Conservation (phyloP, 2,797 vertebrate genomes). For the Dipus sagitta region DNA sequence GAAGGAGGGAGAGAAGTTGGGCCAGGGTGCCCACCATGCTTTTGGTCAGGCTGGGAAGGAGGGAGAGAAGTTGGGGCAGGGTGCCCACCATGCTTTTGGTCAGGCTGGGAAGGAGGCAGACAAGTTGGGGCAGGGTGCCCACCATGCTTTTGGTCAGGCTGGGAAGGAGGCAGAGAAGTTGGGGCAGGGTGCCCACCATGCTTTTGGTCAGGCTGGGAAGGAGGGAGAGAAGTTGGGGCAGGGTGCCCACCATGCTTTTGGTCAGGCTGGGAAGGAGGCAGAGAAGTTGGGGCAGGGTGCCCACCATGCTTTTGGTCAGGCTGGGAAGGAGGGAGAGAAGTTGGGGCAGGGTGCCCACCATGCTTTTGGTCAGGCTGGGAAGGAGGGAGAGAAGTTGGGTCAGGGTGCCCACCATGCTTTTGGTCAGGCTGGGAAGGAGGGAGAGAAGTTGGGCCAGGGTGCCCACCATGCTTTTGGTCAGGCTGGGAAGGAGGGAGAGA, state of each 20-base stretch:
- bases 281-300: neutral
- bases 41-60: neutral
- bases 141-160: neutral
- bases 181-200: neutral
- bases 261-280: neutral
- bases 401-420: conserved; percentile 42
- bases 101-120: neutral
- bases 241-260: neutral
- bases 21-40: neutral
- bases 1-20: neutral
- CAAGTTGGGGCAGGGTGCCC: neutral
- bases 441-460: conserved; percentile 30
- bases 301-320: neutral
- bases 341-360: neutral
- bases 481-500: neutral
- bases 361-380: neutral
- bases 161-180: neutral
- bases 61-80: neutral
- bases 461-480: neutral
- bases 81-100: neutral
- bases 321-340: neutral
- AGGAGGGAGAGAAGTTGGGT: conserved; percentile 57
- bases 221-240: neutral
- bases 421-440: neutral
- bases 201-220: neutral